Conservation (phyloP, 2,797 vertebrate genomes). For the Eulemur albifrons region DNA sequence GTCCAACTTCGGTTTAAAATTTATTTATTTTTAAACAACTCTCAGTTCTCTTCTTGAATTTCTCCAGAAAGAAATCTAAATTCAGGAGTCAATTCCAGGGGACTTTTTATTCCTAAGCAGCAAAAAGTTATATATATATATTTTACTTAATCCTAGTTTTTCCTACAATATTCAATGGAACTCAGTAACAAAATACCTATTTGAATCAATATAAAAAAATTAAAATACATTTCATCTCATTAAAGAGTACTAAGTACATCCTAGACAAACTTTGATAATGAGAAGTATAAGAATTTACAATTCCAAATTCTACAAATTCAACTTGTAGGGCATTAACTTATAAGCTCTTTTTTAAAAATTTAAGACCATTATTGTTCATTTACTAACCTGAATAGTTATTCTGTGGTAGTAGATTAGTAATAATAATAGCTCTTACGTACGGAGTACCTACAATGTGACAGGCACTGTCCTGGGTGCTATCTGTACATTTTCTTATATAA, state of each 20-base stretch:
- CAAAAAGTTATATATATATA: not conserved
- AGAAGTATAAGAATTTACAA: not conserved
- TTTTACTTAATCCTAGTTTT: not conserved
- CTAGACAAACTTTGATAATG: not conserved
- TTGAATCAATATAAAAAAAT: not conserved
- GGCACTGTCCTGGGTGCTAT: not conserved
- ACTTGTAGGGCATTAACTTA: not conserved
- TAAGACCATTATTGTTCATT: not conserved
- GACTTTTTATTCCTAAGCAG: not conserved
- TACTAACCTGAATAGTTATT: not conserved
- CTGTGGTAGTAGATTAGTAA: not conserved
- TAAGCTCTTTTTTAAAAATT: not conserved
- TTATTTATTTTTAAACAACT: not conserved
- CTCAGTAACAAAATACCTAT: not conserved
- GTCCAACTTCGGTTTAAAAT: not conserved
- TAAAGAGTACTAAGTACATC: not conserved
- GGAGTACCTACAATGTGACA: not conserved
- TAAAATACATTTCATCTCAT: not conserved
- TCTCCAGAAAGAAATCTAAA: slow-evolving; percentile 21
- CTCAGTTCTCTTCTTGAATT: not conserved
- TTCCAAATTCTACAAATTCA: not conserved
- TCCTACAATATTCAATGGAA: not conserved
- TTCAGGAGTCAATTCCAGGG: not conserved
- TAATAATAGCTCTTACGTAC: not conserved
- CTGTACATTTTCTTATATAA: not conserved